Evolutionary conservation across 2,888 invertebrate genomes (phyloP).

Genomic region (Hofmannophila pseudospretella): DNA sequence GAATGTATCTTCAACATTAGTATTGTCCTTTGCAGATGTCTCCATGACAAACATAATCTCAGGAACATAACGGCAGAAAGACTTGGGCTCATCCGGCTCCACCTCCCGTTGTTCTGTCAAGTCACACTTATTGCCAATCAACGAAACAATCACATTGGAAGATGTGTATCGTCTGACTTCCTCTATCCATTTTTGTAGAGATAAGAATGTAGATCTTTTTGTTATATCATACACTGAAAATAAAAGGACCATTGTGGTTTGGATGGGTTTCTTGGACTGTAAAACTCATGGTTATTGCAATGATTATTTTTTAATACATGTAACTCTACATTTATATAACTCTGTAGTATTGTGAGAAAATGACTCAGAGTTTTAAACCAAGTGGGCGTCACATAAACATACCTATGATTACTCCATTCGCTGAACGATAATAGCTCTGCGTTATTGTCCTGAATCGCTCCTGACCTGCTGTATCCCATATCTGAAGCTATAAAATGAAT

Average conservation of each 20-base stretch:
- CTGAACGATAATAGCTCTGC: slow-evolving; percentile 97
- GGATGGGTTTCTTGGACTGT: too few relatives aligned
- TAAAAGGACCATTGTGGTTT: too few relatives aligned
- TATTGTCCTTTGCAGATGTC: slow-evolving; percentile 94
- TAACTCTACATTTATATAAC: too few relatives aligned
- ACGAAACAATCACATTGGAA: slow-evolving; percentile 91
- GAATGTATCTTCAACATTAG: slow-evolving; percentile 93
- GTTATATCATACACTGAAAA: slow-evolving; percentile 96
- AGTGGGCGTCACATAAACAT: slow-evolving; percentile 19
- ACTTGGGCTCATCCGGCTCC: slow-evolving; percentile 90
- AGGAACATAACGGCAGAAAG: slow-evolving; percentile 90
- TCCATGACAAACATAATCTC: slow-evolving; percentile 92
- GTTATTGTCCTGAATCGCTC: slow-evolving; percentile 98
- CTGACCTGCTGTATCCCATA: slow-evolving; percentile 98
- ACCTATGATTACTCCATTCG: slow-evolving; percentile 97
- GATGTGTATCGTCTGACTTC: slow-evolving; percentile 97
- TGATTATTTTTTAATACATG: too few relatives aligned
- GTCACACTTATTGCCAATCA: slow-evolving; percentile 96
- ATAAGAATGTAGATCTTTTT: slow-evolving; percentile 93
- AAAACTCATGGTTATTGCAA: too few relatives aligned
- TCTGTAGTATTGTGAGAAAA: not conserved
- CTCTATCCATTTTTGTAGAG: slow-evolving; percentile 96
- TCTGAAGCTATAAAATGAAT: slow-evolving; percentile 83
- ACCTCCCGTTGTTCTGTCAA: slow-evolving; percentile 89
- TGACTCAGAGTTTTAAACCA: not conserved